These are phyloP conservation scores for Pantherophis guttatus DNA, from an alignment of 2,113 vertebrate species.

Conservation along the genomic window DNA sequence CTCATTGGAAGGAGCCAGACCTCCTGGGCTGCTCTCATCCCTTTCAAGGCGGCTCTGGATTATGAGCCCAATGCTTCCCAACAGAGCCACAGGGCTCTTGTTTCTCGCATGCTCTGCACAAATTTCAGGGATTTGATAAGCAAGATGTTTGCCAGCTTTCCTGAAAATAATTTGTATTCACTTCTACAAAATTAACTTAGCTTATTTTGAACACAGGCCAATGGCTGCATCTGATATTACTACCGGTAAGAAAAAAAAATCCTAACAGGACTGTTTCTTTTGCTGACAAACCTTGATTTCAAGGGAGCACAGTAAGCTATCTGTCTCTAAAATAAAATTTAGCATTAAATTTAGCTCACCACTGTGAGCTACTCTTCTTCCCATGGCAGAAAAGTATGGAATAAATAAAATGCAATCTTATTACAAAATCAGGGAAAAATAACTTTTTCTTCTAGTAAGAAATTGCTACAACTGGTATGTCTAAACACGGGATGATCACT, in stretches of 20 bases:
- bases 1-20: not conserved
- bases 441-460: not conserved
- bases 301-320: constrained; percentile 22
- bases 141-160: not conserved
- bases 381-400: not conserved
- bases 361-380: not conserved
- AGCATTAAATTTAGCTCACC: constrained; percentile 4
- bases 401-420: constrained; percentile 15
- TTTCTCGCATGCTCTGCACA: constrained; percentile 13
- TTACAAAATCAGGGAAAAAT: not conserved
- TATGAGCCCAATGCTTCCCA: not conserved
- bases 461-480: not conserved
- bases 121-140: constrained; percentile 4
- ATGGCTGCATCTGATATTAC: not conserved
- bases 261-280: constrained; percentile 16
- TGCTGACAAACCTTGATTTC: constrained; percentile 34
- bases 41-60: not conserved
- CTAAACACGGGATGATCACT: not conserved
- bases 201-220: constrained; percentile 26
- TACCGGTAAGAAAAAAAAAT: not conserved
- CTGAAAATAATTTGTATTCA: constrained; percentile 19
- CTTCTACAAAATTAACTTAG: not conserved
- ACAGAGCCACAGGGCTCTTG: not conserved
- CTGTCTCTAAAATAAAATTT: constrained; percentile 24
- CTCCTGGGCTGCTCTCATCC: not conserved